phyloP scores from a whole-genome alignment of 1,140 invertebrate genomes.

The Copidosoma floridanum region DNA sequence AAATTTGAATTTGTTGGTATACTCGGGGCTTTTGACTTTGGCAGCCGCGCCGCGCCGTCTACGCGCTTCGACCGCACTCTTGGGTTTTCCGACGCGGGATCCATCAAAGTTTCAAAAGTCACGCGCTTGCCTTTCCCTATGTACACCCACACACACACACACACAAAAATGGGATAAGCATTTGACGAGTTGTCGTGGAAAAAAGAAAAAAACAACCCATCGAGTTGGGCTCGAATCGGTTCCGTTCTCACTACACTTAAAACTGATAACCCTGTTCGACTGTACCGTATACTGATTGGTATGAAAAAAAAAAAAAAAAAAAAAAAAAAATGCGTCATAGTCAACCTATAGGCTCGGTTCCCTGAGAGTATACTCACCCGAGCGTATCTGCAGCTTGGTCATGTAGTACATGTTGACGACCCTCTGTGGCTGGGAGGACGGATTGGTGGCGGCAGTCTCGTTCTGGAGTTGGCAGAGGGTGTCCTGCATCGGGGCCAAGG shows the following conservation, averaged over 20 bases:
- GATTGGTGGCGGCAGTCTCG: slow-evolving; percentile 85
- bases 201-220: no score
- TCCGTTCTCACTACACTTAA: background rate
- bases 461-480: slow-evolving; percentile 90
- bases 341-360: background rate
- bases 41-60: slow-evolving; percentile 1
- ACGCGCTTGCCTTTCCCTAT: no score
- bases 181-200: no score
- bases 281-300: background rate
- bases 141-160: no score
- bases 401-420: slow-evolving; percentile 93
- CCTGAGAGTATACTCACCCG: slow-evolving; percentile 54
- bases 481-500: slow-evolving; percentile 86
- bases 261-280: background rate
- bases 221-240: no score
- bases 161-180: no score
- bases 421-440: slow-evolving; percentile 74
- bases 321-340: background rate
- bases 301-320: background rate
- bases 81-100: no score
- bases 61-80: background rate
- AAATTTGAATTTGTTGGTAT: slow-evolving; percentile 16
- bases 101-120: no score
- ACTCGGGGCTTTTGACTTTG: slow-evolving; percentile 6
- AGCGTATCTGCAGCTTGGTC: slow-evolving; percentile 87